Base-by-base conservation (phyloP, 2,797 vertebrate genomes). In the Crocodylus rhombifer region DNA sequence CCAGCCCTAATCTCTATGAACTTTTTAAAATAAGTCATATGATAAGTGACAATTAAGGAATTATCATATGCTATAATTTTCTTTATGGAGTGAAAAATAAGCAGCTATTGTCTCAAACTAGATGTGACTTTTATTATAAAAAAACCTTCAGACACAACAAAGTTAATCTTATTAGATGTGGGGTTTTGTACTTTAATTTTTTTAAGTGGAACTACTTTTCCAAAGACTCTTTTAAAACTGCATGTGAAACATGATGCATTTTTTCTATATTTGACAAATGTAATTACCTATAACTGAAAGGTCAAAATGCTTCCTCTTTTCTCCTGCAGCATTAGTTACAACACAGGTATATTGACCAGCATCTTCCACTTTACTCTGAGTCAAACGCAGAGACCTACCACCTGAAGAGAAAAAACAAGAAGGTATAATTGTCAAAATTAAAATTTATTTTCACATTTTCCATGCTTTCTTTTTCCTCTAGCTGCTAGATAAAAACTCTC, bases 311-410 rank as follows among this genome's bases (percentile, higher is more conserved):
- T 99, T 99, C 90, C 98, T 98, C 76, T 98, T 98, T 96, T 99
- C 98, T 80, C 99, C 99, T 21, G 98, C 99, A 55, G 98, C 95
- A 23, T 99, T 99, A 26, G 98, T 98, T 64, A 98, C 99, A 2
- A 99, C 91, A 42, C 99, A 99, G 2, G 98, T 98, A 74, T 99
- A 99, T 60, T 89, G 98, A 90, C 99, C 99, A 80, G 98, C 98
- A 36, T 99, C 98, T 28, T 98, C 98, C 2, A 94, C 89, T 21
- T 97, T 93, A 5, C 97, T 93, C 12, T 99, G 98, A 93, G 98
- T 98, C 78, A 99, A 93, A 57, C 99, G 98, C 55, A 99, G 97
- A 1, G 96, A 98, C 51, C 98, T 98, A 8, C 99, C 99, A 58
- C 99, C 99, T 99, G 86, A n/a, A 84, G 62, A 89, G 80, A 80